Evolutionary conservation across 2,888 invertebrate species (phyloP), one percentile per base, ranked within the genome.

Genomic region (Lycia hirtaria): DNA sequence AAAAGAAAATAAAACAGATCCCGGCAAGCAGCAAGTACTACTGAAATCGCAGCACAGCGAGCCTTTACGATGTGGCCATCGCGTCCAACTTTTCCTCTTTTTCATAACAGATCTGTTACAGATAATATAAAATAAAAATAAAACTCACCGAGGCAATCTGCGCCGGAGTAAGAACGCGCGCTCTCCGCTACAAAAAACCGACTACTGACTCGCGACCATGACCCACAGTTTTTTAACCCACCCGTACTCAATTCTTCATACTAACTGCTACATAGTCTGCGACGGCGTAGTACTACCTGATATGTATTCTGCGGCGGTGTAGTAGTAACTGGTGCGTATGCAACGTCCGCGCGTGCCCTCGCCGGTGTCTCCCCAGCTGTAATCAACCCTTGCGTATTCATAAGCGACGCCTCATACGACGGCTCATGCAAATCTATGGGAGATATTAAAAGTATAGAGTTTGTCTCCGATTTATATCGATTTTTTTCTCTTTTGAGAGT

Each of bases 331-430:
- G 37, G 1, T 32, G 17, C 5, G 6, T 30, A 37, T 26, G 32
- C 57, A 37, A 22, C 6, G 32, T 10, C 78, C 84, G 85, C 56
- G 60, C 65, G 64, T 86, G 85, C 87, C 85, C 85, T 81, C 83
- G 48, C 41, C 44, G 40, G 43, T 59, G 38, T 57, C 65, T 73
- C 63, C 70, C 56, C 22, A 71, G 12, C 67, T 61, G 65, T 68
- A 78, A 78, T 77, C 81, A 90, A 88, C 90, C 91, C 92, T 90
- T 87, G 80, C 88, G 81, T 86, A 87, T 85, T 82, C 87, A 88
- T 83, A 81, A 78, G 74, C 75, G 73, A 77, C 76, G 76, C 81
- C 68, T 82, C 78, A 78, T 75, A 62, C 37, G 52, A 41, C 61
- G 44, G 69, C 70, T 62, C 56, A 71, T 65, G 61, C 64, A 64